Conservation (phyloP, 2,113 vertebrate genomes). For the Ia io region DNA sequence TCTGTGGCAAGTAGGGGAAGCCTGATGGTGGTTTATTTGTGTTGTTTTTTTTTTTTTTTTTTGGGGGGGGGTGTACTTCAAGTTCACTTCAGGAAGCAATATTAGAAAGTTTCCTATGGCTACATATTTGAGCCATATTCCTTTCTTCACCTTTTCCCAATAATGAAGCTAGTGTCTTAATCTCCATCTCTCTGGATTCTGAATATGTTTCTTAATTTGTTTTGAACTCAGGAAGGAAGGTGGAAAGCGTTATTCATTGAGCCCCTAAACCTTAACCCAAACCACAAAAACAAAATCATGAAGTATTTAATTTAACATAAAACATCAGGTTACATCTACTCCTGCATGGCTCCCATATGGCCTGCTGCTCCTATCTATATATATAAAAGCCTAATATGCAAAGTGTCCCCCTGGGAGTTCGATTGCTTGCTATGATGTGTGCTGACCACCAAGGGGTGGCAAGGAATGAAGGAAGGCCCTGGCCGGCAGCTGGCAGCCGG, state of each 20-base stretch:
- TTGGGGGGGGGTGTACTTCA: neutral
- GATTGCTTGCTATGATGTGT: too few species aligned
- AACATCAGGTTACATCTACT: neutral
- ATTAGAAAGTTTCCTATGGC: neutral
- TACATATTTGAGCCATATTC: neutral
- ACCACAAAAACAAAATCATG: neutral
- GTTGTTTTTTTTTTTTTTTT: neutral
- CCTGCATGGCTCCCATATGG: neutral
- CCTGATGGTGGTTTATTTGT: neutral
- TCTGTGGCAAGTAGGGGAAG: neutral
- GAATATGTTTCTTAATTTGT: neutral
- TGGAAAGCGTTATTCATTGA: neutral
- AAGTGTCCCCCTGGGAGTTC: too few species aligned
- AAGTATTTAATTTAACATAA: neutral
- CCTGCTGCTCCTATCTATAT: neutral
- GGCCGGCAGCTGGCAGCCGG: too few species aligned
- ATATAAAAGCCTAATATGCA: too few species aligned
- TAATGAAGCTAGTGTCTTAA: neutral
- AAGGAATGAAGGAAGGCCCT: too few species aligned
- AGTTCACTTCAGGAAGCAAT: neutral
- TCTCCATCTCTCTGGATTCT: neutral
- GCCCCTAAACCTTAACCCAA: neutral
- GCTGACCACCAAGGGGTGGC: too few species aligned
- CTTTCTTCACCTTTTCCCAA: neutral
- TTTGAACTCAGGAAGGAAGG: neutral